These are phyloP conservation scores for Minunthozetes semirufus DNA, from an alignment of 2,888 invertebrate genomes.

Conservation along the genomic window DNA sequence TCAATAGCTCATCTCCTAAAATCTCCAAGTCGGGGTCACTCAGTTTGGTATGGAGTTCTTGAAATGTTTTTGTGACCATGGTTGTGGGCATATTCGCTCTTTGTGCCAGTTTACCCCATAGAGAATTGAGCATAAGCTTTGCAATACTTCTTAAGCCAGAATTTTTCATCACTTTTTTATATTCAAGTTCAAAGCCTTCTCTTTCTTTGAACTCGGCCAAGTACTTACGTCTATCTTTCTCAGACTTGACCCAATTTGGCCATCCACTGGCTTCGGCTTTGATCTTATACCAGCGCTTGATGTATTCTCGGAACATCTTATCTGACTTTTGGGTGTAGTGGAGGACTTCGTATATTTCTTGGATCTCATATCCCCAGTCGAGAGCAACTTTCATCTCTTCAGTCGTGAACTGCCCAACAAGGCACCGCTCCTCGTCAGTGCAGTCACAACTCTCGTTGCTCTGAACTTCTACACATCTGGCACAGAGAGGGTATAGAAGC, in stretches of 20 bases:
- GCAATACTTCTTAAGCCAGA: neutral
- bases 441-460: conserved; percentile 42
- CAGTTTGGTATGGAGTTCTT: neutral
- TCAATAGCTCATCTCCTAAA: neutral
- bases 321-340: conserved; percentile 42
- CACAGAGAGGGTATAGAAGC: conserved; percentile 44
- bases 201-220: conserved; percentile 40
- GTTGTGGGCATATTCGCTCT: conserved; percentile 18
- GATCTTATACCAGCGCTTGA: conserved; percentile 44
- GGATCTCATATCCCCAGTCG: conserved; percentile 43
- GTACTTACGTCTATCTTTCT: conserved; percentile 41
- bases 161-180: neutral
- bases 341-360: conserved; percentile 43
- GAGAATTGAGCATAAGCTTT: neutral
- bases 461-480: conserved; percentile 41
- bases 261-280: conserved; percentile 44
- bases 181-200: neutral
- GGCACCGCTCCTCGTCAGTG: conserved; percentile 40
- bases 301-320: conserved; percentile 43
- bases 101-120: neutral
- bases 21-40: neutral
- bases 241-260: conserved; percentile 41
- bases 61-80: neutral
- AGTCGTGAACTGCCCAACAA: conserved; percentile 44
- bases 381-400: conserved; percentile 44